A percentile compares a stretch with the other conserved stretches of the same genome.
Evolutionary conservation across 2,113 vertebrate genomes (phyloP).

Genomic region (Sakesphorus luctuosus): DNA sequence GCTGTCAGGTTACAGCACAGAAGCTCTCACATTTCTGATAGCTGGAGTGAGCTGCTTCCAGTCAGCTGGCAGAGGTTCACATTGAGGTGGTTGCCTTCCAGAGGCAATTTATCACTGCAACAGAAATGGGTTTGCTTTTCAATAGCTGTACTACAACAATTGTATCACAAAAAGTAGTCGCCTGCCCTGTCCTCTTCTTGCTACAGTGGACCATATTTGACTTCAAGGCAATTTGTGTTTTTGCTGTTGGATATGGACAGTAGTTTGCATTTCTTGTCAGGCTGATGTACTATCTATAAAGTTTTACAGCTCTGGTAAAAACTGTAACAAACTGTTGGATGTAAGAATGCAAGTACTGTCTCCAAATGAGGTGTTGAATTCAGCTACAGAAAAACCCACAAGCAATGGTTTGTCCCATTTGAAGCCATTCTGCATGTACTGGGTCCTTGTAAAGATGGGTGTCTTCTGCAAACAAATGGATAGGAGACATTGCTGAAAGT

Average conservation of each 20-base stretch:
- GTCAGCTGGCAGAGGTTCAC: neutral
- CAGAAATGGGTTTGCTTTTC: neutral
- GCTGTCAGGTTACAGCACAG: neutral
- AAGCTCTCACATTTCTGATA: neutral
- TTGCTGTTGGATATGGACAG: neutral
- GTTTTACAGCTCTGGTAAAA: neutral
- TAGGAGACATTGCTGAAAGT: neutral
- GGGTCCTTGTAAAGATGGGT: neutral
- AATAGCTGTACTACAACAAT: neutral
- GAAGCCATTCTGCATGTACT: neutral
- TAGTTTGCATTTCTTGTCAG: neutral
- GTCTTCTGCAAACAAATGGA: neutral
- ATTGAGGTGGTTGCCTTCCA: neutral
- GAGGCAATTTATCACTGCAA: neutral
- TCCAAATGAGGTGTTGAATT: neutral
- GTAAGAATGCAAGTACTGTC: neutral
- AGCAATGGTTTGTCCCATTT: neutral
- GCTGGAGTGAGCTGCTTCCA: neutral
- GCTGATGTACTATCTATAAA: neutral
- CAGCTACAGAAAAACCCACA: neutral
- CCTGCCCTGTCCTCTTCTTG: neutral
- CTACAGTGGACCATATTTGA: neutral
- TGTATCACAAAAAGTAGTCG: neutral
- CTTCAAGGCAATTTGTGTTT: neutral
- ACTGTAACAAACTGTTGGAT: neutral